phyloP scores from a whole-genome alignment of 2,888 invertebrate species.

The Spatulosminthurus flaviceps region DNA sequence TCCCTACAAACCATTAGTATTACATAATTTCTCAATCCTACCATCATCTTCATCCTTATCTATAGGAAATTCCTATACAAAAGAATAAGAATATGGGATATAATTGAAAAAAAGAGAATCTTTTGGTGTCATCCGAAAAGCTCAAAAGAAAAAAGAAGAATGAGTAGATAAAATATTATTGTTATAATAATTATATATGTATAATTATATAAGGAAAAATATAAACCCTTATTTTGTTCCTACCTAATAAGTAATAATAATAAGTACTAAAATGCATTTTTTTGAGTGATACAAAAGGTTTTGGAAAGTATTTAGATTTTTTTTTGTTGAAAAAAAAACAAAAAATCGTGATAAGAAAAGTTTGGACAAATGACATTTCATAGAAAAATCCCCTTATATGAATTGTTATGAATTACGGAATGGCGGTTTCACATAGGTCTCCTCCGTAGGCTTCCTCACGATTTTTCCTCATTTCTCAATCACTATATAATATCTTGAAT shows the following conservation, averaged over 20 bases:
- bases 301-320: neutral
- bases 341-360: constrained; percentile 7
- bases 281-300: neutral
- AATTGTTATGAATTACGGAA: neutral
- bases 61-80: too few species aligned
- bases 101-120: too few species aligned
- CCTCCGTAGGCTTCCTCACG: constrained; percentile 1
- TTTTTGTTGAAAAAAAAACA: neutral
- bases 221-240: too few species aligned
- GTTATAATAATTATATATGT: too few species aligned
- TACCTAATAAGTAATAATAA: too few species aligned
- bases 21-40: neutral
- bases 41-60: neutral
- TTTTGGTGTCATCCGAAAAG: too few species aligned
- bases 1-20: neutral
- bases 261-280: too few species aligned
- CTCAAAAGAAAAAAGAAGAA: too few species aligned
- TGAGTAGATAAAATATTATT: too few species aligned
- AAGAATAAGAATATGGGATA: too few species aligned
- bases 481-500: too few species aligned
- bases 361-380: constrained; percentile 1
- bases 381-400: neutral
- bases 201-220: too few species aligned
- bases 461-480: constrained; percentile 18
- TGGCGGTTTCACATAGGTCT: neutral